Conservation (phyloP, 2,888 invertebrate genomes). For the Himalopsyche tibetana region DNA sequence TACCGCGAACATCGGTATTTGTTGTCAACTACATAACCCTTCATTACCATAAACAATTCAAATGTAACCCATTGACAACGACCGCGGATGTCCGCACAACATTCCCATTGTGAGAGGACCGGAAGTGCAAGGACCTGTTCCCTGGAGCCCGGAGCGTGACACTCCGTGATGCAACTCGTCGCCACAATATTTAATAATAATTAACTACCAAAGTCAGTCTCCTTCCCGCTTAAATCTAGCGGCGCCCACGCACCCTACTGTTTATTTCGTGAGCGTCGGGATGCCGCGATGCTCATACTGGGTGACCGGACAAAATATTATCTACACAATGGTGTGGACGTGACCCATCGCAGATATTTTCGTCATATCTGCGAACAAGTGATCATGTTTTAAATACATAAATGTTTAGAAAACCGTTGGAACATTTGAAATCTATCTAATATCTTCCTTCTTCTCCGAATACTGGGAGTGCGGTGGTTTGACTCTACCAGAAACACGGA, state of each 20-base stretch:
- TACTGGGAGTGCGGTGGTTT: too few species aligned
- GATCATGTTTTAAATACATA: too few species aligned
- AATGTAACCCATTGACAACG: slow-evolving; percentile 27
- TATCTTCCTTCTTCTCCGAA: too few species aligned
- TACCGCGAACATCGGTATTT: background rate
- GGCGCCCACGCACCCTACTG: slow-evolving; percentile 3
- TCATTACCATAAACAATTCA: slow-evolving; percentile 18
- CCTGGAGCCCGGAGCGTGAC: background rate
- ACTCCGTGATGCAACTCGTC: background rate
- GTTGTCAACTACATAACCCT: background rate
- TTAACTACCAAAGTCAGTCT: slow-evolving; percentile 9
- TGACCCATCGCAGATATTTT: too few species aligned
- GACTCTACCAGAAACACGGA: too few species aligned
- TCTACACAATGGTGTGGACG: too few species aligned
- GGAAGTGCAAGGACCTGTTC: slow-evolving; percentile 64
- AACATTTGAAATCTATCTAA: too few species aligned
- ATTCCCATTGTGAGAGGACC: slow-evolving; percentile 51
- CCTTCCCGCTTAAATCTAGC: slow-evolving; percentile 19
- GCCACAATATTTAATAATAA: background rate
- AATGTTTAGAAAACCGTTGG: too few species aligned
- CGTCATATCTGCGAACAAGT: too few species aligned
- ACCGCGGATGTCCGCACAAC: slow-evolving; percentile 55
- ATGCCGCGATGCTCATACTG: too few species aligned
- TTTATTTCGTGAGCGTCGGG: background rate
- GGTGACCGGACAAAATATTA: too few species aligned